phyloP scores from a whole-genome alignment of 2,797 vertebrate species.

The Hemitrygon akajei region DNA sequence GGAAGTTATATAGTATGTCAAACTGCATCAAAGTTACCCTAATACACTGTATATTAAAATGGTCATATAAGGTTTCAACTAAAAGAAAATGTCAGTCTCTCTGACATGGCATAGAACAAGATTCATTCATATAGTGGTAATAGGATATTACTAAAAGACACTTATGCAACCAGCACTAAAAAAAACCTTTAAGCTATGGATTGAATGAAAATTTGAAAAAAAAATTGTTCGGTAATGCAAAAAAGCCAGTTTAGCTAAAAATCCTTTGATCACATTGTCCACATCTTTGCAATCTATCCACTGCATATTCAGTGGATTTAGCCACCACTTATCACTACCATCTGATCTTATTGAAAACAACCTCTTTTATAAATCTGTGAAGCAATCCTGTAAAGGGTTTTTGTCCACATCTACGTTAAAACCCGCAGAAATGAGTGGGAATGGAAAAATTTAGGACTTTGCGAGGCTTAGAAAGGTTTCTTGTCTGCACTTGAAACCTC shows the following conservation, averaged over 20 bases:
- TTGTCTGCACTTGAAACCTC: background rate
- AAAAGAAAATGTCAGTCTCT: slow-evolving; percentile 19
- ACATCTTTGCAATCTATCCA: slow-evolving; percentile 23
- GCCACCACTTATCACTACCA: background rate
- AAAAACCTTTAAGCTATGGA: background rate
- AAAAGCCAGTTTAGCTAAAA: slow-evolving; percentile 46
- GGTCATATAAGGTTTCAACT: slow-evolving; percentile 22
- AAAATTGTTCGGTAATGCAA: slow-evolving; percentile 43
- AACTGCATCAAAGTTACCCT: slow-evolving; percentile 24
- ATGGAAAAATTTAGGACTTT: background rate
- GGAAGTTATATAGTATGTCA: slow-evolving; percentile 32
- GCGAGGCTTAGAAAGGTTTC: background rate
- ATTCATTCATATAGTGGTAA: slow-evolving; percentile 34
- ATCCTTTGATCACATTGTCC: slow-evolving; percentile 32
- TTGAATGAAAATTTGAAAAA: slow-evolving; percentile 42
- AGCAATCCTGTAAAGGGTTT: slow-evolving; percentile 31
- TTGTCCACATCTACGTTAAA: slow-evolving; percentile 29
- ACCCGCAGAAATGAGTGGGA: background rate
- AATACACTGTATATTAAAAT: slow-evolving; percentile 15
- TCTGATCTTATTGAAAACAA: slow-evolving; percentile 31
- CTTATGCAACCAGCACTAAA: background rate
- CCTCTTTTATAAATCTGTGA: slow-evolving; percentile 31
- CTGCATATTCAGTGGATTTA: slow-evolving; percentile 33
- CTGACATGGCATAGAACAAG: background rate
- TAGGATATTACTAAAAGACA: slow-evolving; percentile 28